A percentile compares a stretch with the other conserved stretches of the same genome.
Conservation (phyloP, 2,113 vertebrate genomes). For the Chunga burmeisteri region DNA sequence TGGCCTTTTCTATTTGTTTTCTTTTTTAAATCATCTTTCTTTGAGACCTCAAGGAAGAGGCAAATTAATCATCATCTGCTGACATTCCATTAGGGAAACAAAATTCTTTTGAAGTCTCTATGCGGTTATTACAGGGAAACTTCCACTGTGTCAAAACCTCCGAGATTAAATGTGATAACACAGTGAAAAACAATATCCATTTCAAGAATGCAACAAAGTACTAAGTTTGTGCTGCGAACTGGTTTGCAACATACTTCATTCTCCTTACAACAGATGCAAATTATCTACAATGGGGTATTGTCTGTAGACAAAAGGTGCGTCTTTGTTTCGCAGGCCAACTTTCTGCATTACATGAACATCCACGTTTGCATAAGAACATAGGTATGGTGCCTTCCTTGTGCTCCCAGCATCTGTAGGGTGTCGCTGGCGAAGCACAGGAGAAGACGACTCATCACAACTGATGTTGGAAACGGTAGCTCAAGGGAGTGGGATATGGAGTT, state of each 20-base stretch:
- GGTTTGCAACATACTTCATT: background rate
- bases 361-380: background rate
- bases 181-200: background rate
- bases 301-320: background rate
- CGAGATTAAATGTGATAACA: background rate
- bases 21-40: conserved; percentile 13
- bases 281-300: background rate
- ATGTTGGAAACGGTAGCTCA: background rate
- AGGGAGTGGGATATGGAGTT: background rate
- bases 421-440: background rate
- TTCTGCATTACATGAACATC: background rate
- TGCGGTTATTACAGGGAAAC: conserved; percentile 16
- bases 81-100: conserved; percentile 23
- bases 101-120: conserved; percentile 32
- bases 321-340: background rate
- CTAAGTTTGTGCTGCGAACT: background rate
- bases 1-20: conserved; percentile 9
- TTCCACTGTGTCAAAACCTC: conserved; percentile 10
- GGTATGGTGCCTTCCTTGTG: background rate
- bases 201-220: background rate
- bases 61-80: conserved; percentile 41
- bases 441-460: background rate
- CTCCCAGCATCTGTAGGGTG: background rate
- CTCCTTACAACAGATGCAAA: background rate
- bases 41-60: background rate